These are phyloP conservation scores for Struthio camelus DNA, from an alignment of 2,113 vertebrate species.

Conservation along the genomic window DNA sequence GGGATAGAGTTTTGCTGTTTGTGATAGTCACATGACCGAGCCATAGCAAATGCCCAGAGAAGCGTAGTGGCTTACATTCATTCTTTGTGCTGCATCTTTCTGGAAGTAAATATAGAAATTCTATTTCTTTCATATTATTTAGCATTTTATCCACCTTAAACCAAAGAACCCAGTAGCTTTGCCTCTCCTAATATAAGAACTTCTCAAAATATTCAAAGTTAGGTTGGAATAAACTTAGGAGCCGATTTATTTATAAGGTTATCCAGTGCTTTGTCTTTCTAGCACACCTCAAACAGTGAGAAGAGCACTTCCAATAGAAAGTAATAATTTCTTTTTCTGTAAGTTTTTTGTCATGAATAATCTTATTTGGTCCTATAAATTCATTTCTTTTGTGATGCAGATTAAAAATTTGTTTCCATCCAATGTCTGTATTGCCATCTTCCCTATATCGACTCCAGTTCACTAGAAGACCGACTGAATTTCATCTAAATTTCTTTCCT, in stretches of 20 bases:
- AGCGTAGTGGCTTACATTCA: accelerated
- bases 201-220: neutral
- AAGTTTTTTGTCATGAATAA: neutral
- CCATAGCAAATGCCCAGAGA: neutral
- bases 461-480: neutral
- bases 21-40: neutral
- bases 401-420: neutral
- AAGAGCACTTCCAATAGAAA: neutral
- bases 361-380: neutral
- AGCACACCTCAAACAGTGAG: neutral
- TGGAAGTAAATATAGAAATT: neutral
- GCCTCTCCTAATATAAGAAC: neutral
- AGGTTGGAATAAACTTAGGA: neutral
- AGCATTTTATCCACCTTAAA: neutral
- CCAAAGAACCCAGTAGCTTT: accelerated
- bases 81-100: neutral
- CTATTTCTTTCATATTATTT: neutral
- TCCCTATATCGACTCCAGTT: neutral
- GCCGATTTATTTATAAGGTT: neutral
- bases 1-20: neutral
- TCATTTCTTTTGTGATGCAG: neutral
- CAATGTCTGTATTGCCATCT: neutral
- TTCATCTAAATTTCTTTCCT: neutral
- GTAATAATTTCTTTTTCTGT: neutral
- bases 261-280: neutral